These are phyloP conservation scores for Manis crassicaudata DNA, from an alignment of 2,797 vertebrate genomes.

Conservation along the genomic window DNA sequence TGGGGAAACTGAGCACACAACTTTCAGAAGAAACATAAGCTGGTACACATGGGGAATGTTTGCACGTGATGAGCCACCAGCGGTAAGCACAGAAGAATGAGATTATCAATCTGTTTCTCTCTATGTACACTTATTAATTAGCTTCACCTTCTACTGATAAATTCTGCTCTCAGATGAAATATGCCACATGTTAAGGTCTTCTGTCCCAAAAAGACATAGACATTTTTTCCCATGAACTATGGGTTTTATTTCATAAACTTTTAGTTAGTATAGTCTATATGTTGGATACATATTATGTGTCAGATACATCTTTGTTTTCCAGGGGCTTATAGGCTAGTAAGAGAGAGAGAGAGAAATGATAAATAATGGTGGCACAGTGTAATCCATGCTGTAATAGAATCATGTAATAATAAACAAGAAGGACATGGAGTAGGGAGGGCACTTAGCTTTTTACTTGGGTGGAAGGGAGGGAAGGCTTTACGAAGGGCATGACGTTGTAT, in stretches of 20 bases:
- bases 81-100: constrained; percentile 84
- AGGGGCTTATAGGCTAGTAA: not conserved
- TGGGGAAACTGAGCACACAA: constrained; percentile 91
- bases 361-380: not conserved
- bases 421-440: not conserved
- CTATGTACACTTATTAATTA: not conserved
- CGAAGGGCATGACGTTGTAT: not conserved
- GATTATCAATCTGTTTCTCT: not conserved
- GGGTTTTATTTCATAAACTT: not conserved
- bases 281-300: not conserved
- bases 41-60: constrained; percentile 94
- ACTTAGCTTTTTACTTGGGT: not conserved
- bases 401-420: not conserved
- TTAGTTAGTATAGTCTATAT: not conserved
- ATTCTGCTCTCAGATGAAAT: not conserved
- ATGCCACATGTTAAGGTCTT: not conserved
- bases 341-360: not conserved
- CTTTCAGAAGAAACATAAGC: constrained; percentile 88
- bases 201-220: not conserved
- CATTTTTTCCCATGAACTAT: not conserved
- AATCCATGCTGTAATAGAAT: not conserved
- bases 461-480: not conserved
- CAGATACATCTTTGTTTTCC: not conserved
- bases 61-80: constrained; percentile 91
- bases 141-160: not conserved